These are phyloP conservation scores for Hirundichthys speculiger DNA, from an alignment of 2,113 vertebrate species.

Conservation along the genomic window DNA sequence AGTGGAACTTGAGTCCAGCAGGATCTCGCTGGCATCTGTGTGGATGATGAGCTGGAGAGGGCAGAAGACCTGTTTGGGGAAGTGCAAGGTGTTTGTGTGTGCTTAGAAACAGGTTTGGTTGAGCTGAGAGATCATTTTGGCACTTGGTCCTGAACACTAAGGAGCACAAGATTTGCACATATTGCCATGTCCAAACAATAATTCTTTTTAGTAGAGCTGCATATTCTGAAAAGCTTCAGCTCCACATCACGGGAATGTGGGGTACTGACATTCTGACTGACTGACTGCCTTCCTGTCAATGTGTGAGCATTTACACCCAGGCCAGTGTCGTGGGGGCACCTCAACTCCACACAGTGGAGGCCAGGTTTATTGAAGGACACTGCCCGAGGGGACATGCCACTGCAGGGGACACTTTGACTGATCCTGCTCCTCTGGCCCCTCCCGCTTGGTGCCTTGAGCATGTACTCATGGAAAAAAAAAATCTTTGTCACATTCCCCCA, in stretches of 20 bases:
- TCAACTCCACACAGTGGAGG: constrained; percentile 25
- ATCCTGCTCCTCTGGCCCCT: constrained; percentile 57
- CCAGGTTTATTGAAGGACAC: constrained; percentile 72
- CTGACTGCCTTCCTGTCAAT: constrained; percentile 46
- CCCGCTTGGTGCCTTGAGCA: constrained; percentile 75
- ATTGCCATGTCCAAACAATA: constrained; percentile 12
- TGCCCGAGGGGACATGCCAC: constrained; percentile 59
- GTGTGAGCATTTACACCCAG: constrained; percentile 40
- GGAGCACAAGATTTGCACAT: constrained; percentile 52
- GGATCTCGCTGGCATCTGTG: constrained; percentile 73
- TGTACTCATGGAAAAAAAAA: constrained; percentile 77
- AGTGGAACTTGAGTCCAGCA: constrained; percentile 78
- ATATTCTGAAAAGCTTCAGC: constrained; percentile 34
- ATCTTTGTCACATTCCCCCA: constrained; percentile 66
- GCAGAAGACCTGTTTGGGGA: constrained; percentile 48
- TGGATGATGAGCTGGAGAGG: constrained; percentile 60
- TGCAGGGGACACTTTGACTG: constrained; percentile 63
- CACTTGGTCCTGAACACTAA: constrained; percentile 25
- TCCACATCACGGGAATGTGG: constrained; percentile 17
- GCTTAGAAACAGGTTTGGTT: constrained; percentile 37
- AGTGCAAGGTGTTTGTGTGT: constrained; percentile 41
- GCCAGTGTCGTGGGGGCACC: constrained; percentile 36
- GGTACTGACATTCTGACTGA: constrained; percentile 38
- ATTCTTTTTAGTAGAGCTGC: constrained; percentile 10
- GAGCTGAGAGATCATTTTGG: constrained; percentile 22